Percentiles rank a stretch among this genome's conserved stretches.
phyloP scores from a whole-genome alignment of 2,113 vertebrate species.

The Phrynocephalus versicolor region DNA sequence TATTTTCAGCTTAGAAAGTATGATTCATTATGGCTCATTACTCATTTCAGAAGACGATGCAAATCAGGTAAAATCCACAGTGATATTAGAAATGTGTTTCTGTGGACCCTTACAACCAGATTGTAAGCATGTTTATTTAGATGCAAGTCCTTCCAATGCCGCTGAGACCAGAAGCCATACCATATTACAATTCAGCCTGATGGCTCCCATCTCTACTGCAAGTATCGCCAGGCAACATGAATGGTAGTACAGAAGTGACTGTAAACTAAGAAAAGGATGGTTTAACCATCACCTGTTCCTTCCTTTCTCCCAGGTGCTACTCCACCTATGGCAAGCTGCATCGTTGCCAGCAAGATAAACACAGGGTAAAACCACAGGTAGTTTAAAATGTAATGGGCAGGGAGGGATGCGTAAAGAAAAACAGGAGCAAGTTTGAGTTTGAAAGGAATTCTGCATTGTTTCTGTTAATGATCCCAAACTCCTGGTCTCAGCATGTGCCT shows the following conservation, averaged over 20 bases:
- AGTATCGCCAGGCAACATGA: neutral
- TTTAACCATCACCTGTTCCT: neutral
- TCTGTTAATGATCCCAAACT: too few species aligned
- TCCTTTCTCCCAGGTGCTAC: too few species aligned
- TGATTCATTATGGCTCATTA: conserved; percentile 68
- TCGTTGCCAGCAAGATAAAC: neutral
- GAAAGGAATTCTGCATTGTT: too few species aligned
- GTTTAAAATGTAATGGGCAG: neutral
- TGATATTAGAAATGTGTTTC: neutral
- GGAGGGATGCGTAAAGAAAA: neutral
- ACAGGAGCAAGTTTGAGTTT: too few species aligned
- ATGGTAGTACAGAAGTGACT: neutral
- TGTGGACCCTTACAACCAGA: neutral
- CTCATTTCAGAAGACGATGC: conserved; percentile 63
- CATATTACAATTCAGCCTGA: neutral
- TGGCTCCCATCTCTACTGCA: neutral
- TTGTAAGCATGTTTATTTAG: neutral
- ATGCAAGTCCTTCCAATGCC: neutral
- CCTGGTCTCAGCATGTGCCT: too few species aligned
- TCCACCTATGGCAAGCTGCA: neutral
- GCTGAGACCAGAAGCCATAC: neutral
- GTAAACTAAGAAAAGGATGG: too few species aligned
- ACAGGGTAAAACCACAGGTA: neutral
- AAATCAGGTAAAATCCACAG: conserved; percentile 37
- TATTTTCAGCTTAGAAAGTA: conserved; percentile 49